These are phyloP conservation scores for Peromyscus aztecus DNA, from an alignment of 2,797 vertebrate genomes.

Conservation along the genomic window DNA sequence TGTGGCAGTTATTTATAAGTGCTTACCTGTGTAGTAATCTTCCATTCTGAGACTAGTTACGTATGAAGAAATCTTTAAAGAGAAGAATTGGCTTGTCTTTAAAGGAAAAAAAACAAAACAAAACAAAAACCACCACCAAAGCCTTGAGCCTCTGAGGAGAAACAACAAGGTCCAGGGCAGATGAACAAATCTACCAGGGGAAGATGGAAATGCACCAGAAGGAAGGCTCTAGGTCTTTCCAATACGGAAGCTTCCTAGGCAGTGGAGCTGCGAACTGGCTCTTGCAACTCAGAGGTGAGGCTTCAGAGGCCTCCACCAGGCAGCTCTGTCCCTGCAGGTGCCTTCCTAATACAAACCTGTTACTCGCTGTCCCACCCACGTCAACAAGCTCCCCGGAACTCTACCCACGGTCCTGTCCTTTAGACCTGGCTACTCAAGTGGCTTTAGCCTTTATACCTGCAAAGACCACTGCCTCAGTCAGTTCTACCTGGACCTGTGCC, in stretches of 20 bases:
- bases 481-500: neutral
- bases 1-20: neutral
- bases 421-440: too few species aligned
- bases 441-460: neutral
- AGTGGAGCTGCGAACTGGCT: neutral
- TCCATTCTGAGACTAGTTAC: neutral
- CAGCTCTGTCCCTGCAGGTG: neutral
- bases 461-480: neutral
- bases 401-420: neutral
- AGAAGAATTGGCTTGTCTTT: neutral
- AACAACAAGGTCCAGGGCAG: neutral
- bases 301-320: neutral
- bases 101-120: neutral
- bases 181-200: neutral
- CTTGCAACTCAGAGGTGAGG: neutral
- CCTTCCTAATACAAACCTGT: neutral
- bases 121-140: neutral
- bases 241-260: neutral
- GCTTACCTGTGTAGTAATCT: neutral
- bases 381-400: neutral
- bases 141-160: neutral
- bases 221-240: too few species aligned
- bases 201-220: neutral
- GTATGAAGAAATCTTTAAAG: neutral
- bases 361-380: neutral